Conservation (phyloP, 1,140 invertebrate genomes). For the Uloborus diversus region DNA sequence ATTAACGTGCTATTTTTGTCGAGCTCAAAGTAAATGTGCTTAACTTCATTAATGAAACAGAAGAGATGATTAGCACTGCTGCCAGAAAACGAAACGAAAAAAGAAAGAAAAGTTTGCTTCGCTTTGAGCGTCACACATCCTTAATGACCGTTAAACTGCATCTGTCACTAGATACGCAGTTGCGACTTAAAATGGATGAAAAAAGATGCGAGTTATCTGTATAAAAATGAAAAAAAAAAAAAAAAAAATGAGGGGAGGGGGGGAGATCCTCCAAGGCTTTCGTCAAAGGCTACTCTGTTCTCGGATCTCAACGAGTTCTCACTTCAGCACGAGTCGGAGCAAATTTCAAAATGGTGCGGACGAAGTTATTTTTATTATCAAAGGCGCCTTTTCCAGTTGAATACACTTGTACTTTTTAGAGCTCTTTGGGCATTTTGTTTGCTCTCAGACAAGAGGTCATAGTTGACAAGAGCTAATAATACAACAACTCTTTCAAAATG, state of each 20-base stretch:
- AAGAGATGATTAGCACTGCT: constrained; percentile 5
- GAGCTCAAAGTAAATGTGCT: no score
- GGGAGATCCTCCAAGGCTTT: constrained; percentile 47
- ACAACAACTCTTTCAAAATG: no score
- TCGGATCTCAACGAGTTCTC: constrained; percentile 33
- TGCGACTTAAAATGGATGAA: not conserved
- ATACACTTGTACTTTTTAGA: not conserved
- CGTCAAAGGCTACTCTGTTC: constrained; percentile 46
- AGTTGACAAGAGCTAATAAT: constrained; percentile 18
- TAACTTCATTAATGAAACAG: no score
- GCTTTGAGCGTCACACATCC: constrained; percentile 38
- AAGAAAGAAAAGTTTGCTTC: not conserved
- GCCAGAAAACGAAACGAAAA: not conserved
- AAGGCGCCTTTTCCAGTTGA: not conserved
- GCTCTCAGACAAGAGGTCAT: not conserved
- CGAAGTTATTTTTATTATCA: not conserved
- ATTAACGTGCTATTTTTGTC: no score
- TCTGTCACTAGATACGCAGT: constrained; percentile 44
- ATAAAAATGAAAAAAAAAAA: not conserved
- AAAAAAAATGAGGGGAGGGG: constrained; percentile 32
- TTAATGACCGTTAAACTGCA: constrained; percentile 55
- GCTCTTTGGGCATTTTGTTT: no score
- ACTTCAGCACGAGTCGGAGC: constrained; percentile 36
- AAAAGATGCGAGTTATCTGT: not conserved
- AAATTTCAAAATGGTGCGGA: constrained; percentile 30